Evolutionary conservation across 2,888 invertebrate species (phyloP).

Genomic region (Apodemia zela): DNA sequence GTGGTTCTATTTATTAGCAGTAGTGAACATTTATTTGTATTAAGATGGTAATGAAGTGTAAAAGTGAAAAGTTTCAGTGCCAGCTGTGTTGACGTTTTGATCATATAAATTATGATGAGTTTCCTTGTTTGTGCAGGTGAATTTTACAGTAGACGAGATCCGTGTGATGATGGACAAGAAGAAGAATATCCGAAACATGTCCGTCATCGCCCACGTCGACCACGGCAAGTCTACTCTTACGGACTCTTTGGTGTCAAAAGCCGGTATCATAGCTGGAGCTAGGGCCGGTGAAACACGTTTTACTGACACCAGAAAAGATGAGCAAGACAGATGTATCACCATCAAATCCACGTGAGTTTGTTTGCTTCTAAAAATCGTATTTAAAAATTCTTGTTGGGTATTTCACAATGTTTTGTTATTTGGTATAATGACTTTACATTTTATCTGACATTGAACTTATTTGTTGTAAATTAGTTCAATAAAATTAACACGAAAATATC

Average conservation of each 20-base stretch:
- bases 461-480: not conserved
- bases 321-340: conserved; percentile 99
- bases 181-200: conserved; percentile 99
- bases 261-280: conserved; percentile 99
- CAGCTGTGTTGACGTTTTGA: conserved; percentile 53
- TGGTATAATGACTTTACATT: conserved; percentile 13
- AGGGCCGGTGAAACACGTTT: conserved; percentile 99
- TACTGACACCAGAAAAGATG: conserved; percentile 99
- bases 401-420: conserved; percentile 2
- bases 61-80: conserved; percentile 42
- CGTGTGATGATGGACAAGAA: conserved; percentile 99
- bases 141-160: conserved; percentile 99
- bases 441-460: conserved; percentile 17
- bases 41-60: conserved; percentile 36
- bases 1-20: not conserved
- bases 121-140: conserved; percentile 89
- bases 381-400: not conserved
- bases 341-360: conserved; percentile 98
- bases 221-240: conserved; percentile 99
- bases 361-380: not conserved
- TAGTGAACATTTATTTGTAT: not conserved
- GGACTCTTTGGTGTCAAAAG: conserved; percentile 99
- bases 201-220: conserved; percentile 99
- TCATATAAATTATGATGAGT: conserved; percentile 51
- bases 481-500: not conserved